Percentiles rank a stretch among this genome's conserved stretches.
Conservation (phyloP, 1,140 invertebrate species). For the Lerema accius region DNA sequence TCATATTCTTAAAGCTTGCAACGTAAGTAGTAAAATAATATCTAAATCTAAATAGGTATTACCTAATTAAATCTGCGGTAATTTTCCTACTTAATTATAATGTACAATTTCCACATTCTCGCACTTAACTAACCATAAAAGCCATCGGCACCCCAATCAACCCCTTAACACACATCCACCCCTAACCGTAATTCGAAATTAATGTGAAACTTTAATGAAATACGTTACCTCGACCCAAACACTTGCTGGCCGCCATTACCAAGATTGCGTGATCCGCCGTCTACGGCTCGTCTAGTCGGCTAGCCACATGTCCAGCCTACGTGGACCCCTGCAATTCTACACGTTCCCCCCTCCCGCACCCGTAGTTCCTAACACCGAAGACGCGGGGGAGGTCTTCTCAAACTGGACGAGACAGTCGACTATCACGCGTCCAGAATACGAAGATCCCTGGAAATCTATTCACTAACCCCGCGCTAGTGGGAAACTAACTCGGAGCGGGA, state of each 20-base stretch:
- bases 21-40: too few species aligned
- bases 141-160: conserved; percentile 26
- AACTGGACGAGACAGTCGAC: conserved; percentile 46
- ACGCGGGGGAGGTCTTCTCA: conserved; percentile 42
- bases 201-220: conserved; percentile 35
- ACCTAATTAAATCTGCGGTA: too few species aligned
- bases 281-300: conserved; percentile 72
- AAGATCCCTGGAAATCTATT: conserved; percentile 28
- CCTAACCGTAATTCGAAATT: conserved; percentile 39
- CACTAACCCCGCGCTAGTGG: conserved; percentile 19
- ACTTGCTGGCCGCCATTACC: conserved; percentile 54
- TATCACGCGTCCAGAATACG: conserved; percentile 28
- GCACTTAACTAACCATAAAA: conserved; percentile 3
- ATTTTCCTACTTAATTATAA: background rate
- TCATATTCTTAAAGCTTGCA: too few species aligned
- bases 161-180: conserved; percentile 46
- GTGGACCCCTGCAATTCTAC: conserved; percentile 48
- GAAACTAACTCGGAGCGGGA: conserved; percentile 1
- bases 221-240: conserved; percentile 43
- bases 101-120: background rate
- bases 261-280: conserved; percentile 57
- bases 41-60: background rate
- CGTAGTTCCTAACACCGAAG: conserved; percentile 27
- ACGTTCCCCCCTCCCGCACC: conserved; percentile 42
- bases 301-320: conserved; percentile 55